Conservation (phyloP, 2,113 vertebrate species). For the Peromyscus maniculatus region DNA sequence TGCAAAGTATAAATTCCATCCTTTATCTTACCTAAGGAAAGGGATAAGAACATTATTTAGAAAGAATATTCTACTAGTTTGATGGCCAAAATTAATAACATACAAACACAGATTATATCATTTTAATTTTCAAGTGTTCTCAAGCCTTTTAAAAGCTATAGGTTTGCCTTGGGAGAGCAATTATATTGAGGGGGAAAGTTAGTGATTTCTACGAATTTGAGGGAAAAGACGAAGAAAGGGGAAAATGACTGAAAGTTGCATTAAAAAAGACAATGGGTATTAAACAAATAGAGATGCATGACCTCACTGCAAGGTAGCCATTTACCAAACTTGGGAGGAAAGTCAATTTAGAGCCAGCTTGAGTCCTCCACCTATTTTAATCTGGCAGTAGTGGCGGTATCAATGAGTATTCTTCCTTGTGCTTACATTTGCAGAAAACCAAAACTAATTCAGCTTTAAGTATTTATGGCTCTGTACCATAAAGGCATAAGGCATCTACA, state of each 20-base stretch:
- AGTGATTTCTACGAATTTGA: conserved; percentile 56
- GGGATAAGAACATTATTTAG: background rate
- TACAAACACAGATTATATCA: background rate
- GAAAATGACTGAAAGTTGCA: conserved; percentile 39
- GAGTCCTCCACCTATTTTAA: conserved; percentile 32
- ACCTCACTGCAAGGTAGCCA: conserved; percentile 24
- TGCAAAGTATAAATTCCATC: background rate
- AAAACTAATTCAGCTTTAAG: conserved; percentile 12
- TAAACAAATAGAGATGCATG: conserved; percentile 30
- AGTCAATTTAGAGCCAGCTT: background rate
- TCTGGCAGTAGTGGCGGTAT: background rate
- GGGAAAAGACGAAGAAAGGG: conserved; percentile 51
- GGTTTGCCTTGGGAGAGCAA: conserved; percentile 1
- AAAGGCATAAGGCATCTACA: background rate
- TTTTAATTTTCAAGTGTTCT: conserved; percentile 53
- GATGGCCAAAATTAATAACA: background rate
- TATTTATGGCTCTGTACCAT: background rate
- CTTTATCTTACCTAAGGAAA: background rate
- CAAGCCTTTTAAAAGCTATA: conserved; percentile 4
- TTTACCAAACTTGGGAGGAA: background rate
- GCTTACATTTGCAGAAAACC: background rate
- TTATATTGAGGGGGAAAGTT: background rate
- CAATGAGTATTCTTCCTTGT: background rate
- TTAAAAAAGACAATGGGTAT: conserved; percentile 23
- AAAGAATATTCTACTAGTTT: background rate